Evolutionary conservation across 2,888 invertebrate genomes (phyloP).

Genomic region (Mechanitis mazaeus): DNA sequence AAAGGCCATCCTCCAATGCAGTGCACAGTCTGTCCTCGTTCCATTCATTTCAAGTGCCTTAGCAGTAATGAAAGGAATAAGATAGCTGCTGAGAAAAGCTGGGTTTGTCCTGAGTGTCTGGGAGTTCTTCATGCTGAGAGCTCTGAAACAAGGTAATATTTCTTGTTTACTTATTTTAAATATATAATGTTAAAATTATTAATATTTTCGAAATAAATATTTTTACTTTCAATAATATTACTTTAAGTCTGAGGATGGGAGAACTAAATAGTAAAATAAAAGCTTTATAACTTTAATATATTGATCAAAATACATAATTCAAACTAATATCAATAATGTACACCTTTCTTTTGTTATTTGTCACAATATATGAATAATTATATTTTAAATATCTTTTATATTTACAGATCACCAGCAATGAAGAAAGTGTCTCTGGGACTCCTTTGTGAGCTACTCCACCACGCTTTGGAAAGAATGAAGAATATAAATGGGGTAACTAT

Average conservation of each 20-base stretch:
- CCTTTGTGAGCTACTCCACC: slow-evolving; percentile 85
- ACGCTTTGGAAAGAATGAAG: slow-evolving; percentile 88
- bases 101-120: slow-evolving; percentile 94
- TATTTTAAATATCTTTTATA: not conserved
- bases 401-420: slow-evolving; percentile 81
- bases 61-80: slow-evolving; percentile 65
- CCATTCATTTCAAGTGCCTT: slow-evolving; percentile 89
- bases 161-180: too few species aligned
- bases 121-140: slow-evolving; percentile 83
- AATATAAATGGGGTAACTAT: slow-evolving; percentile 83
- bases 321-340: too few species aligned
- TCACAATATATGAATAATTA: too few species aligned
- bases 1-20: slow-evolving; percentile 61
- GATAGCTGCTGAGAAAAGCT: slow-evolving; percentile 62
- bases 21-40: slow-evolving; percentile 90
- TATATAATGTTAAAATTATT: too few species aligned
- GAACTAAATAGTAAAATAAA: too few species aligned
- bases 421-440: slow-evolving; percentile 83
- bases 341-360: too few species aligned
- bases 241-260: too few species aligned
- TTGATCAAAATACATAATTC: too few species aligned
- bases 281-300: too few species aligned
- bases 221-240: too few species aligned
- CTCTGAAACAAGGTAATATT: slow-evolving; percentile 79
- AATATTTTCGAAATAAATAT: too few species aligned